Percentiles rank a stretch among this genome's conserved stretches.
phyloP scores from a whole-genome alignment of 2,797 vertebrate genomes.

The Enteromius fasciolatus region DNA sequence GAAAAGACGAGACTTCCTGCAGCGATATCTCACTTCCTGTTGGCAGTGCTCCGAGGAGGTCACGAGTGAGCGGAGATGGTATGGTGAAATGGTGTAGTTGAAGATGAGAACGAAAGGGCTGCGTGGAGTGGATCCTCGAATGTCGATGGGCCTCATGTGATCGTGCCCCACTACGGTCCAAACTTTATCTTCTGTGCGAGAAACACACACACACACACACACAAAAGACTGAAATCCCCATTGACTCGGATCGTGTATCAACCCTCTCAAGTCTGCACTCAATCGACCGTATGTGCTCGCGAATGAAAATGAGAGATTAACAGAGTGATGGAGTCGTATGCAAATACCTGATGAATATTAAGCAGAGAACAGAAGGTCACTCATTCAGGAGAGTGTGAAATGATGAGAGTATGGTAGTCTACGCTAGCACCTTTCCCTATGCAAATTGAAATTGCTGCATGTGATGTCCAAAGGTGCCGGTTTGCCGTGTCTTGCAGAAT shows the following conservation, averaged over 20 bases:
- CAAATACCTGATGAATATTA: slow-evolving; percentile 66
- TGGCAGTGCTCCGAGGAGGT: slow-evolving; percentile 80
- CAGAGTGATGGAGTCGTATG: slow-evolving; percentile 56
- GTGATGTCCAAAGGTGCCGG: slow-evolving; percentile 68
- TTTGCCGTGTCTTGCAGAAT: slow-evolving; percentile 73
- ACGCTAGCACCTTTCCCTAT: slow-evolving; percentile 53
- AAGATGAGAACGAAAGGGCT: slow-evolving; percentile 77
- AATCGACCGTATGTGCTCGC: slow-evolving; percentile 50
- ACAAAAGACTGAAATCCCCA: slow-evolving; percentile 31
- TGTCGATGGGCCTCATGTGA: slow-evolving; percentile 73
- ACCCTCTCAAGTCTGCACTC: slow-evolving; percentile 37
- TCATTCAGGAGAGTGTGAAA: slow-evolving; percentile 55
- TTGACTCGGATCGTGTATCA: slow-evolving; percentile 29
- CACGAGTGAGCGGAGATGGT: slow-evolving; percentile 82
- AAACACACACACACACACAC: slow-evolving; percentile 43
- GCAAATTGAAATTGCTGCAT: slow-evolving; percentile 66
- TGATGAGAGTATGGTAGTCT: slow-evolving; percentile 45
- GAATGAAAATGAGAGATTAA: slow-evolving; percentile 62
- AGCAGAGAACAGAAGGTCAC: slow-evolving; percentile 61
- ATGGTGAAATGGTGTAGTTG: slow-evolving; percentile 75
- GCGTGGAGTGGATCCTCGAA: slow-evolving; percentile 67
- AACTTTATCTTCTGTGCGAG: slow-evolving; percentile 81
- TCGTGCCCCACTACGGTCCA: slow-evolving; percentile 85
- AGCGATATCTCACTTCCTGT: slow-evolving; percentile 82
- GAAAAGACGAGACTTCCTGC: slow-evolving; percentile 82